Conservation (phyloP, 2,797 vertebrate species). For the Poecilia velifera region DNA sequence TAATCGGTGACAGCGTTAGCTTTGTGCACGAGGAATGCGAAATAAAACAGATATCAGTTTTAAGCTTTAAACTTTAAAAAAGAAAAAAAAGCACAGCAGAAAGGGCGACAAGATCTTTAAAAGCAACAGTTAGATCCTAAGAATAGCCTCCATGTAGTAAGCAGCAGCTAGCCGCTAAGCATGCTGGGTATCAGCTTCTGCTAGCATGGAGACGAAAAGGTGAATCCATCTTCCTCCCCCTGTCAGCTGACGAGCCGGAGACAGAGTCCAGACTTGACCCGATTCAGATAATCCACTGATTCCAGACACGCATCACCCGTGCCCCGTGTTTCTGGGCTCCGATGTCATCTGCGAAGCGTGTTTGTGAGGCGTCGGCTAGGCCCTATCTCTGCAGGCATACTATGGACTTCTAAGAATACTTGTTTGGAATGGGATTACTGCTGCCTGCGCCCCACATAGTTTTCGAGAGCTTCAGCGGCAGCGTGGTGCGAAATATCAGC, state of each 20-base stretch:
- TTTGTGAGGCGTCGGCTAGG: background rate
- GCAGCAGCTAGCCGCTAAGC: conserved; percentile 41
- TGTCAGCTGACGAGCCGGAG: conserved; percentile 20
- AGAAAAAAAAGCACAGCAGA: conserved; percentile 1
- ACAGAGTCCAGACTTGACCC: conserved; percentile 28
- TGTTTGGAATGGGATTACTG: conserved; percentile 52
- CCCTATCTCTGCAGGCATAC: conserved; percentile 12
- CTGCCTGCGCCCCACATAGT: conserved; percentile 59
- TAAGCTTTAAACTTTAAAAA: conserved; percentile 4
- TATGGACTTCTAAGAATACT: conserved; percentile 36
- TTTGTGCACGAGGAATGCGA: background rate
- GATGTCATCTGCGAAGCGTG: background rate
- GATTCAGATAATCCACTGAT: conserved; percentile 28
- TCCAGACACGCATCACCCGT: conserved; percentile 18
- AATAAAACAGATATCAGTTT: background rate
- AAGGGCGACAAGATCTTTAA: conserved; percentile 13
- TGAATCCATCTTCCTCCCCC: conserved; percentile 3
- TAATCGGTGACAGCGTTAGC: conserved; percentile 11
- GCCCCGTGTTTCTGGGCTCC: conserved; percentile 33
- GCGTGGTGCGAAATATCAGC: conserved; percentile 57
- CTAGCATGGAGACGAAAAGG: background rate
- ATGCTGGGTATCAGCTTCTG: conserved; percentile 36
- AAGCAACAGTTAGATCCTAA: conserved; percentile 12
- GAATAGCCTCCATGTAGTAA: conserved; percentile 44
- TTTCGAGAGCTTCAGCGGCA: conserved; percentile 38